Evolutionary conservation across 2,797 vertebrate genomes (phyloP), one percentile per base, ranked within the genome.

Genomic region (Prunella strophiata): DNA sequence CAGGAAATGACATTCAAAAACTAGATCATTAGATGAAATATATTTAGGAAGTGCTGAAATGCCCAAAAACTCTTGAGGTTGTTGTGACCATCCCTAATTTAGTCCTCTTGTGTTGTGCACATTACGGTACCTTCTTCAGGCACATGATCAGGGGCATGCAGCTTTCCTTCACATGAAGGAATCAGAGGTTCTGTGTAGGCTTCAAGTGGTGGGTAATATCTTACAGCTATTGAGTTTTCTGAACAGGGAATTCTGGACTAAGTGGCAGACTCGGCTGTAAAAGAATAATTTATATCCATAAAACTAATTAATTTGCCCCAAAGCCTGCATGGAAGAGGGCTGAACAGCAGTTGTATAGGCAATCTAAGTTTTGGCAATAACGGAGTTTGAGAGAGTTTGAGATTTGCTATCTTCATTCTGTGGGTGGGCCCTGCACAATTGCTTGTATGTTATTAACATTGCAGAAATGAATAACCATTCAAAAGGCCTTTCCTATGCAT

Each of bases 391-490:
- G 36, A 48, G 55, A 32, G 52, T 30, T 85, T 71, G 83, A 52
- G 84, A 91, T 78, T 91, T 90, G 62, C 55, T 62, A 18, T 88
- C 47, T 68, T 84, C 75, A 72, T 80, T 38, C 50, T 68, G 62
- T 83, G 70, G 54, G 83, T 94, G 74, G 48, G 40, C 40, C 67
- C 38, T 62, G 18, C 34, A 75, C 38, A 75, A 72, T 78, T 86
- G 50, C 62, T 65, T 78, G 38, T 77, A 59, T 91, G 62, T 77
- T 58, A 61, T 76, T 92, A 88, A 77, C 54, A 8, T 17, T 79
- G 47, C 34, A 88, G 85, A 78, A 94, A 77, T 81, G 19, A 88
- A 84, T 90, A 96, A 75, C 54, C 51, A 78, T 88, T 91, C 62
- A 73, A 48, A 89, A 85, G 65, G 30, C 52, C 72, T 74, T 94